Percentiles rank a stretch among this genome's conserved stretches.
These are phyloP conservation scores for Sthenelais limicola DNA, from an alignment of 2,888 invertebrate genomes.

Conservation along the genomic window DNA sequence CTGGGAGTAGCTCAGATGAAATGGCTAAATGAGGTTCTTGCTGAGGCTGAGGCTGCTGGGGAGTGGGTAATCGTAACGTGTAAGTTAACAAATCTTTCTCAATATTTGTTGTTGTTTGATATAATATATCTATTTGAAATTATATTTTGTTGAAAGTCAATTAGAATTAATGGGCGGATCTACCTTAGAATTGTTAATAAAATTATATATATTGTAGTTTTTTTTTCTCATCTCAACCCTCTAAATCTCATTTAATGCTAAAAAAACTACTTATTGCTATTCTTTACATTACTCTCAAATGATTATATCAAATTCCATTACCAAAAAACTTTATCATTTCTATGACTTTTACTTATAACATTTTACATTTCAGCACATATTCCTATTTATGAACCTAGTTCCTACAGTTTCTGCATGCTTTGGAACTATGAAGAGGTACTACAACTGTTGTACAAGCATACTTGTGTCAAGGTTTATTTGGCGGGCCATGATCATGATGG, in stretches of 20 bases:
- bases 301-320: background rate
- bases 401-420: constrained; percentile 58
- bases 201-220: too few species aligned
- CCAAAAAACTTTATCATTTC: background rate
- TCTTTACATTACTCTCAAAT: background rate
- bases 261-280: background rate
- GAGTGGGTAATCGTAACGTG: constrained; percentile 67
- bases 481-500: constrained; percentile 71
- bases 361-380: constrained; percentile 62
- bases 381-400: constrained; percentile 58
- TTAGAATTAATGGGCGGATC: too few species aligned
- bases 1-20: constrained; percentile 64
- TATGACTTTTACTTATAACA: constrained; percentile 25
- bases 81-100: too few species aligned
- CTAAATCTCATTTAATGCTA: background rate
- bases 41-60: constrained; percentile 57
- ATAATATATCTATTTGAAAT: too few species aligned
- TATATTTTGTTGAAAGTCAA: background rate
- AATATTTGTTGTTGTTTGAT: too few species aligned
- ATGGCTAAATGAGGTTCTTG: constrained; percentile 67
- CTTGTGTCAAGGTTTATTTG: constrained; percentile 67
- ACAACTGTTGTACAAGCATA: constrained; percentile 59
- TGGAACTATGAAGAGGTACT: constrained; percentile 71
- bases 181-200: too few species aligned
- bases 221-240: too few species aligned